Evolutionary conservation across 2,797 vertebrate genomes (phyloP), one percentile per base, ranked within the genome.

Genomic region (Parauchenoglanis ngamensis): DNA sequence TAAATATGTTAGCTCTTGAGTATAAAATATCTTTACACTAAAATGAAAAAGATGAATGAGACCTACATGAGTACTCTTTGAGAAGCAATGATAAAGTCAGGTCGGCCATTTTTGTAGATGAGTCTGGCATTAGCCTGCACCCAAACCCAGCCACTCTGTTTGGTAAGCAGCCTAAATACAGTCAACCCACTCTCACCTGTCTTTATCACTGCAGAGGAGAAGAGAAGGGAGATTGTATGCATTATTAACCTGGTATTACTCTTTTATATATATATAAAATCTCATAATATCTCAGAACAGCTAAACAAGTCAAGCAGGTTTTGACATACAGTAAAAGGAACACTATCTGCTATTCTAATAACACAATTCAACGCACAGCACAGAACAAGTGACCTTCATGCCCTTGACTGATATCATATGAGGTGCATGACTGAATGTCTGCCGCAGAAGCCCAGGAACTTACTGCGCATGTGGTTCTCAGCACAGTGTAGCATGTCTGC

Each of bases 401-500:
- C 0, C 15, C 25, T 67, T 19, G 17, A 46, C 11, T 49, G 79
- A 67, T 19, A 59, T 84, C 17, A 35, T 59, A 59, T 52, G n/a
- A 31, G 40, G 57, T 67, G 21, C 10, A 6, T 70, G 2, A 83
- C 75, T 35, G 54, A 63, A 81, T 31, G 17, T 52, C 61, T 82
- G 25, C 4, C 65, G 67, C 59, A 67, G 25, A 5, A 67, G 44
- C 25, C 25, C 8, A 52, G 10, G 11, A 10, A 92, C 97, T 96
- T 95, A 97, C 97, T 96, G 91, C 96, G 94, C 31, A 97, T 68
- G 28, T 97, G 97, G 87, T 93, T 96, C 68, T 97, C 97, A 2
- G 97, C 96, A 67, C 96, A 97, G 84, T 97, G 93, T 59, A 97
- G 94, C 95, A 97, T 97, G 87, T 97, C 97, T 3, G 95, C 97